These are phyloP conservation scores for Dysdera silvatica DNA, from an alignment of 1,140 invertebrate genomes.

Conservation along the genomic window DNA sequence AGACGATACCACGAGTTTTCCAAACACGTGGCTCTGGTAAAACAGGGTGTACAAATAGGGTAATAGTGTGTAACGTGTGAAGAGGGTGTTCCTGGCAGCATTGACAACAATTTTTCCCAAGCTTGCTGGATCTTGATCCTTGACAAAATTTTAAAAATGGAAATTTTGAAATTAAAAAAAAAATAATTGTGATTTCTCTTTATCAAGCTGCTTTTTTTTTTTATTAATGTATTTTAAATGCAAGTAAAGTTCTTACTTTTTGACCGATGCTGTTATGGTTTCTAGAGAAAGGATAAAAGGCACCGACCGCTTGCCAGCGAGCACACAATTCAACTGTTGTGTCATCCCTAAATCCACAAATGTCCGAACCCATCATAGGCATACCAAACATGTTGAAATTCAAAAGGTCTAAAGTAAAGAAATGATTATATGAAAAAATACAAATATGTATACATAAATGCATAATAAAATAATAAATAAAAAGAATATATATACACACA, in stretches of 20 bases:
- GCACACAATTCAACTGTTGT: slow-evolving; percentile 56
- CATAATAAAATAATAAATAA: too few species aligned
- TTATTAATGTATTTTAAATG: too few species aligned
- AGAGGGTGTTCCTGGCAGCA: not conserved
- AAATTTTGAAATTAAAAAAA: too few species aligned
- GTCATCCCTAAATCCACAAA: slow-evolving; percentile 43
- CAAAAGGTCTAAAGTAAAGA: slow-evolving; percentile 49
- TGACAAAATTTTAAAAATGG: too few species aligned
- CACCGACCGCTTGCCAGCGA: slow-evolving; percentile 65
- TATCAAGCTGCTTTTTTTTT: too few species aligned
- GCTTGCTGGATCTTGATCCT: not conserved
- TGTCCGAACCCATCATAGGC: slow-evolving; percentile 44
- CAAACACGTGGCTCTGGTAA: not conserved
- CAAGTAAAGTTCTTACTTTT: too few species aligned
- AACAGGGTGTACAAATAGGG: not conserved
- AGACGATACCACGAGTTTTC: too few species aligned
- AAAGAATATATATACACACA: too few species aligned
- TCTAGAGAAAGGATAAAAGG: slow-evolving; percentile 58
- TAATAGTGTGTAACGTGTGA: not conserved
- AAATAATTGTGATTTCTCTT: too few species aligned
- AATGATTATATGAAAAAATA: not conserved
- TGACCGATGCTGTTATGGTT: too few species aligned
- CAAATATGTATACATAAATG: too few species aligned
- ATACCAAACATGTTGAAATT: slow-evolving; percentile 73
- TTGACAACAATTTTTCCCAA: not conserved